Conservation (phyloP, 2,888 invertebrate species). For the Cybosia mesomella region DNA sequence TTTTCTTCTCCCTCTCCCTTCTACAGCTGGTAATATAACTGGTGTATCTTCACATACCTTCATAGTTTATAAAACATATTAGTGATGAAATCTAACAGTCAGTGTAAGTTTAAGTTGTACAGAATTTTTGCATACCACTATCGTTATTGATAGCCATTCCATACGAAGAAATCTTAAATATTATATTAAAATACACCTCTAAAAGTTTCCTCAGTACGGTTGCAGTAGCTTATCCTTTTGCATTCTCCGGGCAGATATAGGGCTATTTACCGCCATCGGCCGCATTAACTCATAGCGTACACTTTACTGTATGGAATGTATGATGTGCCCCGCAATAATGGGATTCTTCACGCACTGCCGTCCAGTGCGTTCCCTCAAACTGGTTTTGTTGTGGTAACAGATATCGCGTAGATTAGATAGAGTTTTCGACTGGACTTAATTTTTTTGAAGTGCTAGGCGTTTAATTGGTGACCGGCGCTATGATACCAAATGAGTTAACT, state of each 20-base stretch:
- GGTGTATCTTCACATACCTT: no score
- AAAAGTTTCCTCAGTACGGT: conserved; percentile 26
- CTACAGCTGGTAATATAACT: no score
- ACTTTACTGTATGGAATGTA: conserved; percentile 49
- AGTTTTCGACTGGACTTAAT: not conserved
- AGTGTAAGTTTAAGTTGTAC: no score
- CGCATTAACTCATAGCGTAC: conserved; percentile 53
- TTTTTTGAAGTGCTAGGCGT: not conserved
- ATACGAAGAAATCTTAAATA: no score
- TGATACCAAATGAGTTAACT: not conserved
- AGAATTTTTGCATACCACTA: no score
- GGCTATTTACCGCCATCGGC: conserved; percentile 47
- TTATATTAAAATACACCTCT: conserved; percentile 31
- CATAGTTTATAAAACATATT: no score
- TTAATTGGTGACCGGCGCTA: not conserved
- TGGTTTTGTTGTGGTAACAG: conserved; percentile 25
- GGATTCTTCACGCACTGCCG: conserved; percentile 50
- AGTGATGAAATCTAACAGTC: no score
- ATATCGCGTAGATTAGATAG: not conserved
- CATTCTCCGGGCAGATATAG: conserved; percentile 54
- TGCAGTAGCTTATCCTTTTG: conserved; percentile 51
- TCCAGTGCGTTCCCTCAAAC: conserved; percentile 25
- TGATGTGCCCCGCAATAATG: conserved; percentile 52
- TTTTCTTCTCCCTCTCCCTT: no score
- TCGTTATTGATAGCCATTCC: no score